Evolutionary conservation across 2,797 vertebrate genomes (phyloP), one percentile per base, ranked within the genome.

Genomic region (Anas georgica): DNA sequence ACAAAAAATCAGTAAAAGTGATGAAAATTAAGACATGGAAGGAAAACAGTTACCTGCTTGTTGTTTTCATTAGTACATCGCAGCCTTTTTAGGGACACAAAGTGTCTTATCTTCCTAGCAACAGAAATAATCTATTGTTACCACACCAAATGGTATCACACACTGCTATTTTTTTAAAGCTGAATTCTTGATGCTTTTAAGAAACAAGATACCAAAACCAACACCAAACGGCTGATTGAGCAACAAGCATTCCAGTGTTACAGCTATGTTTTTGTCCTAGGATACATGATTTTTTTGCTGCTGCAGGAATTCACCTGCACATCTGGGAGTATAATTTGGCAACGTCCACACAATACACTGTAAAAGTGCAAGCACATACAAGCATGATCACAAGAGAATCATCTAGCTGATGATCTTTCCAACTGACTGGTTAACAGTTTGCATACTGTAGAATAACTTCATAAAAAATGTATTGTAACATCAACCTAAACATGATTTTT

Each of bases 31-130:
- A 2, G 4, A 29, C 50, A 33, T 39, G 59, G 78, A 91, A 87
- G 5, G 80, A 41, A 74, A 83, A 96, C 79, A 4, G 20, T 98
- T 98, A 99, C 99, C 98, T 99, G 99, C 92, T 99, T 99, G 87
- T 98, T 99, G 98, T 98, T 99, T 97, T 99, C 99, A 64, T 97
- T 96, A 76, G 95, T 76, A 88, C 96, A 97, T 63, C 98, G 98
- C 94, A 98, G 98, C 95, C 98, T 99, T 98, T 99, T 99, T 97
- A 99, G 98, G 88, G 99, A 98, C 70, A 99, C 99, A 94, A 99
- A 99, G 97, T 99, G 99, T 93, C 99, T 98, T 90, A 99, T 99
- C 98, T 99, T 99, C 97, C 99, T 99, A 98, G 91, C 86, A 97
- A 97, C 72, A 97, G 93, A 97, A 98, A 97, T 55, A 96, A 95